Evolutionary conservation across 2,888 invertebrate species (phyloP).

Genomic region (Drosophila nigricruria): DNA sequence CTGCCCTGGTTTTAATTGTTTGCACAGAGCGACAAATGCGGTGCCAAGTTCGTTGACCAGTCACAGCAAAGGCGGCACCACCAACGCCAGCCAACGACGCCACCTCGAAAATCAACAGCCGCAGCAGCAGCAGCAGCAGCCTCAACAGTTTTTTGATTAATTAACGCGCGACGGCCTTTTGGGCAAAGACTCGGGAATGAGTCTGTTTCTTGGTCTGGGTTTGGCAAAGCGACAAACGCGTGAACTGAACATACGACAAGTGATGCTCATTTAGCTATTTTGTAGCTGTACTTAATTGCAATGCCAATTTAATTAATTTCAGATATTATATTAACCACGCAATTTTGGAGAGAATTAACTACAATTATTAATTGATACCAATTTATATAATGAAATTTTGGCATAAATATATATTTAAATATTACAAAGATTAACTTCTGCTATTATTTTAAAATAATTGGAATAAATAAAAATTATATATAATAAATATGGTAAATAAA

Average conservation of each 20-base stretch:
- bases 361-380: not conserved
- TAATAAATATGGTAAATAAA: too few relatives aligned
- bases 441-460: not conserved
- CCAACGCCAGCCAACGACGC: conserved; percentile 7
- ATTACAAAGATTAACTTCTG: not conserved
- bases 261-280: conserved; percentile 31
- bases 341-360: not conserved
- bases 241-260: conserved; percentile 20
- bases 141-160: conserved; percentile 70
- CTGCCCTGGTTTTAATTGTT: conserved; percentile 55
- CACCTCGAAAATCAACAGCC: conserved; percentile 21
- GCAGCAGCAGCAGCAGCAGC: conserved; percentile 30
- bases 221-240: conserved; percentile 46
- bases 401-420: not conserved
- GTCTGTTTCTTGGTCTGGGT: conserved; percentile 20
- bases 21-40: conserved; percentile 47
- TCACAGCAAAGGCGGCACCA: conserved; percentile 3
- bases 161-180: conserved; percentile 66
- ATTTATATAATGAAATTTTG: not conserved
- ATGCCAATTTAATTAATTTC: not conserved
- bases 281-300: conserved; percentile 5
- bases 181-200: conserved; percentile 35
- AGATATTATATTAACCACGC: not conserved
- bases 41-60: conserved; percentile 70
- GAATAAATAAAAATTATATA: too few relatives aligned